Evolutionary conservation across 2,888 invertebrate genomes (phyloP).

Genomic region (Eledone cirrhosa): DNA sequence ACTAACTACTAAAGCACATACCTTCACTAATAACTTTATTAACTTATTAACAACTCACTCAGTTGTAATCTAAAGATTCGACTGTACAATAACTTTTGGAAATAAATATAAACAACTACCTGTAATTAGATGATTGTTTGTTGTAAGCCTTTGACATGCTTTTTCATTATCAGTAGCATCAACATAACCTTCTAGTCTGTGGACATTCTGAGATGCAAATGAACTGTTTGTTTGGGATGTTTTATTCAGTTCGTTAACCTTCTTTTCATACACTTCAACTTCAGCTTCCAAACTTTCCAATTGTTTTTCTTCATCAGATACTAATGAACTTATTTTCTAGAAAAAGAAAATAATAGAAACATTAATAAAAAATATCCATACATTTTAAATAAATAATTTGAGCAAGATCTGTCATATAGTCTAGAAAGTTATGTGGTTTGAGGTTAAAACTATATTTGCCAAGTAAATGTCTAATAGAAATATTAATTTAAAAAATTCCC

Average conservation of each 20-base stretch:
- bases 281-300: constrained; percentile 17
- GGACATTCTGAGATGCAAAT: background rate
- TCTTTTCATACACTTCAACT: constrained; percentile 3
- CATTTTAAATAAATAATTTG: background rate
- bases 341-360: background rate
- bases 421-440: background rate
- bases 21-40: too few species aligned
- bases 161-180: background rate
- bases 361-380: background rate
- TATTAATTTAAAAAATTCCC: background rate
- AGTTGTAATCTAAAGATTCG: too few species aligned
- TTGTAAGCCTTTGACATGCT: background rate
- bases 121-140: constrained; percentile 11
- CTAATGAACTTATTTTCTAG: constrained; percentile 20
- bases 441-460: too few species aligned
- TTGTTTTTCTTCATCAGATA: constrained; percentile 16
- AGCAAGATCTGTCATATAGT: background rate
- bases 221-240: background rate
- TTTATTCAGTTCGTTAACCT: background rate
- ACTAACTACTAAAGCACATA: too few species aligned
- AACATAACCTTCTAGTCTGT: background rate
- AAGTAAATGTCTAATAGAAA: too few species aligned
- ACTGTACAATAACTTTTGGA: background rate
- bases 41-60: too few species aligned
- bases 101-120: background rate